phyloP scores from a whole-genome alignment of 2,797 vertebrate genomes.

The Tiaroga cobitis region DNA sequence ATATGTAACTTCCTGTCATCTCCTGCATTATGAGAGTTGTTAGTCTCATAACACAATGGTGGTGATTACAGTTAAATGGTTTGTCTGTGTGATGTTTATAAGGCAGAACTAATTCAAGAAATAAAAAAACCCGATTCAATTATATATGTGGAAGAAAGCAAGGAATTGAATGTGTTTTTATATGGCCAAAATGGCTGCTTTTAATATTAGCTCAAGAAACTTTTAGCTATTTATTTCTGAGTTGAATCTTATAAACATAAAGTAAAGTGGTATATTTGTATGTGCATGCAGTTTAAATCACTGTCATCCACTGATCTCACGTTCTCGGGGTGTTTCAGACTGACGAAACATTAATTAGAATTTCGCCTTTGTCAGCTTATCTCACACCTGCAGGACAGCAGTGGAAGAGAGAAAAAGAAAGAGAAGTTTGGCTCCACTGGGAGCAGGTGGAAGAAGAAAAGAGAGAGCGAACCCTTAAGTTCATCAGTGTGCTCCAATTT shows the following conservation, averaged over 20 bases:
- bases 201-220: conserved; percentile 63
- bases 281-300: conserved; percentile 43
- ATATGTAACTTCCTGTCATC: conserved; percentile 22
- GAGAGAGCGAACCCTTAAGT: not conserved
- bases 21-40: conserved; percentile 19
- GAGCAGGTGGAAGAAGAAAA: not conserved
- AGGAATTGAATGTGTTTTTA: conserved; percentile 57
- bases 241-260: conserved; percentile 69
- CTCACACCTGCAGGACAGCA: conserved; percentile 59
- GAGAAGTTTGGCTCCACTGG: not conserved
- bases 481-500: not conserved
- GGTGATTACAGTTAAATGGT: conserved; percentile 59
- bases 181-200: conserved; percentile 50
- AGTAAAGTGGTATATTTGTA: conserved; percentile 63
- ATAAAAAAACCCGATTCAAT: conserved; percentile 41
- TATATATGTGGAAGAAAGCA: conserved; percentile 63
- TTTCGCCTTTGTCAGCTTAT: conserved; percentile 60
- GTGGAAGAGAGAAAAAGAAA: conserved; percentile 1
- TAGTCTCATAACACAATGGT: conserved; percentile 42
- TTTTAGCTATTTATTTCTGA: conserved; percentile 64
- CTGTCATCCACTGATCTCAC: conserved; percentile 54
- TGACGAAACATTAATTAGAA: conserved; percentile 67
- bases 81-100: conserved; percentile 53
- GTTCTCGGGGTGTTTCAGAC: conserved; percentile 60
- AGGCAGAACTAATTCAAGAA: conserved; percentile 4